These are phyloP conservation scores for Enoplosus armatus DNA, from an alignment of 2,797 vertebrate genomes.

Conservation along the genomic window DNA sequence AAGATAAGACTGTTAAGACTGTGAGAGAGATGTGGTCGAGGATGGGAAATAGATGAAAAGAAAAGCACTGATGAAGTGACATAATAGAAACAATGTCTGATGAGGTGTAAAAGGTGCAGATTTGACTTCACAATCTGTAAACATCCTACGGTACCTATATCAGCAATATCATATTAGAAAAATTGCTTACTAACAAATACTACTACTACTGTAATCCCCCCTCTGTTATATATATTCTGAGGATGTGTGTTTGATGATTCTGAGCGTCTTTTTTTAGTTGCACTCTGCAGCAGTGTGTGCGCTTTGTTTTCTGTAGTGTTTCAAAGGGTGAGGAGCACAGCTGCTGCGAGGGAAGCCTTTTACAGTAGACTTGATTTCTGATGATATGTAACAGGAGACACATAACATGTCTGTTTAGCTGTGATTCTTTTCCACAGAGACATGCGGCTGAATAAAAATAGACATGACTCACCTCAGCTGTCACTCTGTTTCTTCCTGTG, in stretches of 20 bases:
- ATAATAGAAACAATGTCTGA: constrained; percentile 9
- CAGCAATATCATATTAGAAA: constrained; percentile 4
- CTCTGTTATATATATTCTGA: constrained; percentile 29
- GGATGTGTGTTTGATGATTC: constrained; percentile 34
- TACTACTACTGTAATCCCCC: not conserved
- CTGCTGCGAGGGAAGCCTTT: constrained; percentile 18
- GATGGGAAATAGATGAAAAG: constrained; percentile 21
- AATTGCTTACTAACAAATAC: constrained; percentile 12
- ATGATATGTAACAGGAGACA: constrained; percentile 59
- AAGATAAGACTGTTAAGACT: constrained; percentile 43
- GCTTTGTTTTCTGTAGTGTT: constrained; percentile 56
- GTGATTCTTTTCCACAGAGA: constrained; percentile 65
- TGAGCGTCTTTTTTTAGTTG: constrained; percentile 47
- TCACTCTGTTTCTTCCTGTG: constrained; percentile 76
- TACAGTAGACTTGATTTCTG: constrained; percentile 55
- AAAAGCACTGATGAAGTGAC: constrained; percentile 39
- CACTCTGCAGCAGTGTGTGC: constrained; percentile 28
- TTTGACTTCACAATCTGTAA: constrained; percentile 15
- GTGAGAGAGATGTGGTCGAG: constrained; percentile 33
- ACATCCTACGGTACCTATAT: constrained; percentile 29
- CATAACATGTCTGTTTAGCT: constrained; percentile 65
- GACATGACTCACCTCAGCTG: constrained; percentile 81
- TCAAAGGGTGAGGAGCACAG: constrained; percentile 19
- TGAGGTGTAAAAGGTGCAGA: constrained; percentile 23
- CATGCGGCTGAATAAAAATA: constrained; percentile 81